Evolutionary conservation across 2,888 invertebrate genomes (phyloP).

Genomic region (Trachelus tabidus): DNA sequence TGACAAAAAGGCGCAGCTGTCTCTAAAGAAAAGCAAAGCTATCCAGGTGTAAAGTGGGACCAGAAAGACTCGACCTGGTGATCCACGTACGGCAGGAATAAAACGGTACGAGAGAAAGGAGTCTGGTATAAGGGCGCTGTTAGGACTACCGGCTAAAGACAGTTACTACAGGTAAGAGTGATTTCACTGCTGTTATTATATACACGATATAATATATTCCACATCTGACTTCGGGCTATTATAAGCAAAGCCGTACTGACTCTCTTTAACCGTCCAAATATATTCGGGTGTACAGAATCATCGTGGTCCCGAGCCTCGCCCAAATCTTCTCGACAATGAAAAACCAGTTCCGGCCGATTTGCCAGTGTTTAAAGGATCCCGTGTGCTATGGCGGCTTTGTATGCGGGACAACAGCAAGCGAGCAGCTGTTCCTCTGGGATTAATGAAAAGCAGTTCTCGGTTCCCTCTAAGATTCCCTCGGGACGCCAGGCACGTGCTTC

Average conservation of each 20-base stretch:
- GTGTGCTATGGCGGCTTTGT: neutral
- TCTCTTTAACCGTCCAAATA: neutral
- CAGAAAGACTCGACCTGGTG: slow-evolving; percentile 40
- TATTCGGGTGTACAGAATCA: neutral
- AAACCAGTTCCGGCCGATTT: neutral
- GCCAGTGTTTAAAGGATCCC: neutral
- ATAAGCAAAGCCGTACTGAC: neutral
- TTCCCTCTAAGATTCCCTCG: neutral
- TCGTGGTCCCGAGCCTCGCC: neutral
- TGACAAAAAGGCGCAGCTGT: neutral
- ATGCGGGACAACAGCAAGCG: neutral
- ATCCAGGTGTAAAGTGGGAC: slow-evolving; percentile 34
- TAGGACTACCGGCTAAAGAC: neutral
- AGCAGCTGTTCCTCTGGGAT: neutral
- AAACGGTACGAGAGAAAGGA: neutral
- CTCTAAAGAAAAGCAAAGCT: slow-evolving; percentile 1
- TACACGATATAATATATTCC: neutral
- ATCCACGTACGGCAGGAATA: slow-evolving; percentile 23
- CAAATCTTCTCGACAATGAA: neutral
- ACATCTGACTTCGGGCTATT: neutral
- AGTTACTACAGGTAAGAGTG: neutral
- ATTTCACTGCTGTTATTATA: neutral
- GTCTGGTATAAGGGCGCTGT: slow-evolving; percentile 1
- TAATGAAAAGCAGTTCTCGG: neutral
- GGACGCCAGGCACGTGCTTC: neutral